Base-by-base conservation (phyloP, 2,113 vertebrate genomes). In the Polyodon spathula region DNA sequence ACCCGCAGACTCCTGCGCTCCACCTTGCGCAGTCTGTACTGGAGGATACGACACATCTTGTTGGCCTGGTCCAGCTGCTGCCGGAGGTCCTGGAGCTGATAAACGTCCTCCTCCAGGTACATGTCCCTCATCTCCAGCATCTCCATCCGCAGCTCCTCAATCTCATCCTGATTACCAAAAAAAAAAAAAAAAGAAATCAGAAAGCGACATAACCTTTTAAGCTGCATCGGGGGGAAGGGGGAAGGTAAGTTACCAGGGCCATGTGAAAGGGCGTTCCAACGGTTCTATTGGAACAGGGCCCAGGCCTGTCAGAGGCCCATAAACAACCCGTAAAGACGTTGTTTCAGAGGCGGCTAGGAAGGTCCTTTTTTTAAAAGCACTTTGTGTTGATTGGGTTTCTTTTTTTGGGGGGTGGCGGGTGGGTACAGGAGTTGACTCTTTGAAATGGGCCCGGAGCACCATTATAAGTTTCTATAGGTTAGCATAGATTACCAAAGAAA, bases 41-140 rank as follows among this genome's bases (percentile, higher is more conserved):
- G 95, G 76, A 99, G 84, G 79, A 99, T 99, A 61, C 95, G 94
- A 73, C 94, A 98, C 1, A 92, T 97, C 81, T 99, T 99, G 80
- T 95, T 95, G 56, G 94, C 92, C 84, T 97, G 93, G 71, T 97
- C 94, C 72, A 98, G 86, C 78, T 99, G 94, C 79, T 96, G 94
- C 27, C 96, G 79, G 56, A 98, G 89, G 67, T 99, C 95, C 81
- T 98, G 96, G 56, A 99, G 76, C 82, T 99, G 96, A 76, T 98
- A 97, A 42, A 97, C 92, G 0, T 99, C 95, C 56, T 99, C 96
- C 76, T 99, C 96, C 91, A 98, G 89, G 79, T 97, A 99, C 73
- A 97, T 93, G 2, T 99, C 96, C 52, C 96, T 81, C 95, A 99
- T 97, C 86, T 99, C 96, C 82, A 98, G 86, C 96, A 99, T 99